Evolutionary conservation across 2,888 invertebrate genomes (phyloP), one percentile per base, ranked within the genome.

Genomic region (Pammene aurita): DNA sequence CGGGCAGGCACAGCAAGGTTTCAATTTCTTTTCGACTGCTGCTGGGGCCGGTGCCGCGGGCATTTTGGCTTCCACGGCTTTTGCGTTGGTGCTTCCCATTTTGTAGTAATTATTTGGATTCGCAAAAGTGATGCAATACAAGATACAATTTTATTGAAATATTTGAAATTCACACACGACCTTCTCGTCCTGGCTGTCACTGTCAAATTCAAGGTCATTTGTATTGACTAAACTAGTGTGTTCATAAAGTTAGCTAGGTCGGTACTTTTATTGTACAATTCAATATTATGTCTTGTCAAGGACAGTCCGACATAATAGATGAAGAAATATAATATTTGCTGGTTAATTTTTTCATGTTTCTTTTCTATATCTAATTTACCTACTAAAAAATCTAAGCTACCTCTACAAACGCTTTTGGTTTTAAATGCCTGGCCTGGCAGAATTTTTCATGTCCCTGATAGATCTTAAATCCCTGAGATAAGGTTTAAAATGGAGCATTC

Each of bases 1-100:
- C 0, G 98, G 98, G 87, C 99, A 99, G 5, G 98, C 98, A 93
- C 99, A 99, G 82, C 99, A 99, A 5, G 98, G 96, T 84, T 98
- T 99, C 72, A 97, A 90, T 83, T 97, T 97, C 78, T 96, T 95
- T 57, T 93, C 93, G 10, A 90, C 88, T 13, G 85, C 83, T 10
- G 88, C 87, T 34, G 84, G 78, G 18, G 77, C 84, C 54, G 85
- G 82, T 7, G 78, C 72, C 62, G 85, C 88, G 0, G 81, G 76
- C 0, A 81, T 75, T 78, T 90, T 89, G 18, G 86, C 77, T 70
- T 92, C 90, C 7, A 83, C 87, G 67, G 86, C 83, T 82, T 90
- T 92, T 66, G 90, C 90, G 83, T 85, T 92, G 38, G 92, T 89
- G 76, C 86, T 91, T 42, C 91, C 91, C 91, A 92, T 92, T 80